Conservation (phyloP, 2,888 invertebrate genomes). For the Brachypterus glaber region DNA sequence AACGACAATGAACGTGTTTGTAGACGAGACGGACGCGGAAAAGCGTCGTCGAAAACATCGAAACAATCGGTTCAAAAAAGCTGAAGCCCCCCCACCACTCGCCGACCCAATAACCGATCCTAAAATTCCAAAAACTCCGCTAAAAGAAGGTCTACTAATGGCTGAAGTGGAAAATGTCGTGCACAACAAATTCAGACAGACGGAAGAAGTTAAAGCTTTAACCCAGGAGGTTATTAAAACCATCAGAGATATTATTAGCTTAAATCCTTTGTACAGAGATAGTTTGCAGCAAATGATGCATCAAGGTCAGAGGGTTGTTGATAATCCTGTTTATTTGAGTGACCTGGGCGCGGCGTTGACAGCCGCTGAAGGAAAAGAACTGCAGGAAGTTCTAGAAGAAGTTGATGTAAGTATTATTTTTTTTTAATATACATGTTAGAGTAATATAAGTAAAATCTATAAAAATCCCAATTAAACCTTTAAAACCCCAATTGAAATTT, state of each 20-base stretch:
- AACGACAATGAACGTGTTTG: constrained; percentile 69
- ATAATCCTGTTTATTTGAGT: constrained; percentile 95
- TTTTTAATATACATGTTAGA: too few relatives aligned
- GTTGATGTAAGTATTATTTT: constrained; percentile 79
- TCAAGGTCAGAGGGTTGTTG: constrained; percentile 92
- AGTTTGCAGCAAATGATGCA: constrained; percentile 97
- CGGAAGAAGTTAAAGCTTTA: constrained; percentile 91
- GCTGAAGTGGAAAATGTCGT: constrained; percentile 88
- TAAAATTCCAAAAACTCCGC: constrained; percentile 18
- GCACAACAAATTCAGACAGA: constrained; percentile 80
- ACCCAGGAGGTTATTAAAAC: constrained; percentile 97
- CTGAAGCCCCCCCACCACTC: constrained; percentile 22
- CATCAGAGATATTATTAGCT: constrained; percentile 91
- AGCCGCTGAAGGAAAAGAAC: constrained; percentile 80
- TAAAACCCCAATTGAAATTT: too few relatives aligned
- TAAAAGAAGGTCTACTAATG: constrained; percentile 62
- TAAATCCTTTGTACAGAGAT: constrained; percentile 95
- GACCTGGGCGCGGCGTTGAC: constrained; percentile 94
- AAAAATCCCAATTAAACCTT: too few relatives aligned
- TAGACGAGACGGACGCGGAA: constrained; percentile 61
- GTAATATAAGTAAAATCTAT: too few relatives aligned
- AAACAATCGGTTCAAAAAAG: constrained; percentile 35
- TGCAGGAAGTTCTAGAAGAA: constrained; percentile 91
- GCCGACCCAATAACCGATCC: constrained; percentile 16
- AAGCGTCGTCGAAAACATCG: constrained; percentile 45